Evolutionary conservation across 1,140 invertebrate genomes (phyloP).

Genomic region (Diprion similis): DNA sequence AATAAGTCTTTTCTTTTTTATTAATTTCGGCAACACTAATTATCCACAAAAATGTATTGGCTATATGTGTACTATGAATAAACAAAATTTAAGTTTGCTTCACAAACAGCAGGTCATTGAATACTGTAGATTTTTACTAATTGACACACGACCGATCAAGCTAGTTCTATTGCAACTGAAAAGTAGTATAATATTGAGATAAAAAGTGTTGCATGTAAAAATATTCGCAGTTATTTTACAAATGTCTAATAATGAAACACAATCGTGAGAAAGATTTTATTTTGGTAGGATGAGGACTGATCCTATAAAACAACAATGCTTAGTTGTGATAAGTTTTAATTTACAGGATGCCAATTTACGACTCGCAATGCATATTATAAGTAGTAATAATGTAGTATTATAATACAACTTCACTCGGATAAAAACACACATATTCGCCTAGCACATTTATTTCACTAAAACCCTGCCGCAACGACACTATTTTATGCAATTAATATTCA

Average conservation of each 20-base stretch:
- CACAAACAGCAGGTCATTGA: not conserved
- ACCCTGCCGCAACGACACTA: constrained; percentile 6
- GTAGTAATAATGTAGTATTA: constrained; percentile 44
- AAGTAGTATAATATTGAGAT: constrained; percentile 17
- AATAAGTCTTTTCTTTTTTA: not conserved
- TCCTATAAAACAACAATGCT: constrained; percentile 10
- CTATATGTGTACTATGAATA: no score
- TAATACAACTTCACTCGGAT: constrained; percentile 52
- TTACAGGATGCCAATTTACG: constrained; percentile 44
- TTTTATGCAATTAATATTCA: not conserved
- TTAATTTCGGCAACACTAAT: not conserved
- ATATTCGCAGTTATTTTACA: constrained; percentile 16
- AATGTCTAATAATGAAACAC: constrained; percentile 7
- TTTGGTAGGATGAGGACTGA: constrained; percentile 8
- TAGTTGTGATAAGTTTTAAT: constrained; percentile 36
- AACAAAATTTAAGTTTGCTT: no score
- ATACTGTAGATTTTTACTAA: constrained; percentile 5
- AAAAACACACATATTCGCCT: constrained; percentile 57
- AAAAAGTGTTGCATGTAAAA: constrained; percentile 8
- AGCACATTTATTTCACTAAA: constrained; percentile 48
- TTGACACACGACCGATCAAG: constrained; percentile 10
- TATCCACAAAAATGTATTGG: no score
- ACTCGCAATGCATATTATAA: constrained; percentile 37
- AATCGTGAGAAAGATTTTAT: constrained; percentile 10
- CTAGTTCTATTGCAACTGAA: constrained; percentile 19